Conservation (phyloP, 1,140 invertebrate genomes). For the Drosophila pseudoananassae region DNA sequence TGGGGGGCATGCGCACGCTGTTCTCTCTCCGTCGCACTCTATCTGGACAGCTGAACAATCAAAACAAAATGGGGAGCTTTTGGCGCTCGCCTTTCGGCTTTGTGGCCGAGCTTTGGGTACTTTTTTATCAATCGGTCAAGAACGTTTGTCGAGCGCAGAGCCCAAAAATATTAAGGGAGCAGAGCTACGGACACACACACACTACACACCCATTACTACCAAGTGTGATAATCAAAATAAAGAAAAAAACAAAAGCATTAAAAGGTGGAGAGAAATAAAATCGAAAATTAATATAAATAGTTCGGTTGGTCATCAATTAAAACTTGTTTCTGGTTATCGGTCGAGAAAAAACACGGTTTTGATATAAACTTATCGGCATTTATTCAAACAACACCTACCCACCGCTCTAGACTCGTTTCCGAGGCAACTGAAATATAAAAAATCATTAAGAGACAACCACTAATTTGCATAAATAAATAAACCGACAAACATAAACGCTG, state of each 20-base stretch:
- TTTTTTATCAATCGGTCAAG: constrained; percentile 80
- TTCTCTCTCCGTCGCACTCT: constrained; percentile 13
- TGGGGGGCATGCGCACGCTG: constrained; percentile 40
- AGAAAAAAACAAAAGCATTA: constrained; percentile 22
- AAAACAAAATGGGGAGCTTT: constrained; percentile 72
- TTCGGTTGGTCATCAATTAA: constrained; percentile 38
- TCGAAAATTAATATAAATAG: constrained; percentile 21
- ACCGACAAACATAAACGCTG: constrained; percentile 62
- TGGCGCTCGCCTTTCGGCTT: constrained; percentile 49
- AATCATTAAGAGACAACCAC: constrained; percentile 31
- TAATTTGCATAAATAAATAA: constrained; percentile 78
- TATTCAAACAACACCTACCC: constrained; percentile 43
- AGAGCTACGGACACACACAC: constrained; percentile 11
- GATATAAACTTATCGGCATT: constrained; percentile 36
- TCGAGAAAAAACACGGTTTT: background rate
- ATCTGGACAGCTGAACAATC: constrained; percentile 64
- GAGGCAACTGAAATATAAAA: constrained; percentile 43
- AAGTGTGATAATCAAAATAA: constrained; percentile 75
- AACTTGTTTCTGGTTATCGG: constrained; percentile 18
- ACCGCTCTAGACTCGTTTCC: constrained; percentile 58
- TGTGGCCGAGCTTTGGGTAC: constrained; percentile 67
- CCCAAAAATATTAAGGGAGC: constrained; percentile 33
- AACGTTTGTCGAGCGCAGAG: constrained; percentile 70
- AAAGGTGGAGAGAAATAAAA: constrained; percentile 36
- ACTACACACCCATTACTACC: constrained; percentile 2